A percentile compares a stretch with the other conserved stretches of the same genome.
Evolutionary conservation across 2,888 invertebrate species (phyloP).

Genomic region (Eupithecia inturbata): DNA sequence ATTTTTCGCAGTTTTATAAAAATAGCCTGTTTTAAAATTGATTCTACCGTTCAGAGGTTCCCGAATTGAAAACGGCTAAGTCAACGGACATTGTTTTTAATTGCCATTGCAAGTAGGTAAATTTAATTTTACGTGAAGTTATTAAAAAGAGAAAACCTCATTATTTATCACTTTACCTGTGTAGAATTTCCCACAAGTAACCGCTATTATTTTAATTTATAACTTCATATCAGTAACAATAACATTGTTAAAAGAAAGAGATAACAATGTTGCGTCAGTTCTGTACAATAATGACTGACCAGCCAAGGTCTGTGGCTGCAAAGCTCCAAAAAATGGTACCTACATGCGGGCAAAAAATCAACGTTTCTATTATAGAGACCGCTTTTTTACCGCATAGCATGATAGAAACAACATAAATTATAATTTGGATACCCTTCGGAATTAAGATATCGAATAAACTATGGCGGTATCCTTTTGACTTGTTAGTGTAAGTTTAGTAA

Average conservation of each 20-base stretch:
- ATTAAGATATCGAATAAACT: constrained; percentile 79
- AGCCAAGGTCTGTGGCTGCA: constrained; percentile 50
- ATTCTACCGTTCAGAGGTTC: not conserved
- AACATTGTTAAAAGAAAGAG: constrained; percentile 61
- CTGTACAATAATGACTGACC: constrained; percentile 52
- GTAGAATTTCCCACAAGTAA: constrained; percentile 27
- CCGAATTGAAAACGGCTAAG: not conserved
- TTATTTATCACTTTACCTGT: constrained; percentile 18
- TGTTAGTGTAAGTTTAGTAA: constrained; percentile 67
- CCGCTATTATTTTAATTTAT: constrained; percentile 28
- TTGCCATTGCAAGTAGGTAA: not conserved
- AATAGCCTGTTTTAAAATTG: not conserved
- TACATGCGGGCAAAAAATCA: constrained; percentile 78
- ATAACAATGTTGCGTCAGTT: constrained; percentile 57
- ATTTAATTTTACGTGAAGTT: not conserved
- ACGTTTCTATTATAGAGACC: constrained; percentile 78
- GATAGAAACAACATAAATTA: constrained; percentile 79
- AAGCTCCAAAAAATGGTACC: constrained; percentile 23
- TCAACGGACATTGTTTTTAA: constrained; percentile 5
- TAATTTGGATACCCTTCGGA: constrained; percentile 78
- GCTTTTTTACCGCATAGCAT: constrained; percentile 70
- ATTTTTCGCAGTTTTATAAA: not conserved
- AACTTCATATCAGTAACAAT: constrained; percentile 13
- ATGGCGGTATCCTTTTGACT: constrained; percentile 73
- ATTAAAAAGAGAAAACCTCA: not conserved